These are phyloP conservation scores for Burhinus bistriatus DNA, from an alignment of 2,113 vertebrate species.

Conservation along the genomic window DNA sequence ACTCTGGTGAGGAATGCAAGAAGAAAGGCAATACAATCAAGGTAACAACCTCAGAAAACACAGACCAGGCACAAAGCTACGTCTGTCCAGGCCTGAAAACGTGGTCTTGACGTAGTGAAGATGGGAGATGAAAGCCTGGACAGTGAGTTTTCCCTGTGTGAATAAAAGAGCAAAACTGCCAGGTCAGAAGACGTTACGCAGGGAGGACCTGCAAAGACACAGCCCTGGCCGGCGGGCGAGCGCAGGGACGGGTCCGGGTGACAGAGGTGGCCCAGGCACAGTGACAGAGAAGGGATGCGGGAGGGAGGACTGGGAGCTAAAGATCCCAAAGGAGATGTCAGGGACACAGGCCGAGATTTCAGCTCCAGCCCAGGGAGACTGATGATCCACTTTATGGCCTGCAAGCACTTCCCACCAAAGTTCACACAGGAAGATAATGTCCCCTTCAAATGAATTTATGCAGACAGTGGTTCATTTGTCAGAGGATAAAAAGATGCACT, in stretches of 20 bases:
- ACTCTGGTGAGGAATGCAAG: background rate
- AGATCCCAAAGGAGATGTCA: background rate
- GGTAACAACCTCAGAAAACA: background rate
- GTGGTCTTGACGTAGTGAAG: background rate
- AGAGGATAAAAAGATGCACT: background rate
- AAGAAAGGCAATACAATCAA: background rate
- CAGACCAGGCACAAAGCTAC: background rate
- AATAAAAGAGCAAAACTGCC: background rate
- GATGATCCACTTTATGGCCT: conserved; percentile 57
- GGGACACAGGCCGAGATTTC: background rate
- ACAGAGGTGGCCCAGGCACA: too few species aligned
- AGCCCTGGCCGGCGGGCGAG: fast-evolving
- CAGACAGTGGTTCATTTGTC: background rate
- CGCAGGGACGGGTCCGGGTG: fast-evolving
- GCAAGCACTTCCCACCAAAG: conserved; percentile 34
- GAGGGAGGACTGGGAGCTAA: background rate
- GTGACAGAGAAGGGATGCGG: background rate
- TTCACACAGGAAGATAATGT: conserved; percentile 63
- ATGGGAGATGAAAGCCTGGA: background rate
- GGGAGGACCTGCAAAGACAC: background rate
- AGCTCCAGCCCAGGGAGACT: background rate
- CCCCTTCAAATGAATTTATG: conserved; percentile 40
- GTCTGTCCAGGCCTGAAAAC: background rate
- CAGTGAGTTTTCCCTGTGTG: background rate
- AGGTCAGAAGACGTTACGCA: background rate